Conservation (phyloP, 2,888 invertebrate species). For the Drosophila cognata region DNA sequence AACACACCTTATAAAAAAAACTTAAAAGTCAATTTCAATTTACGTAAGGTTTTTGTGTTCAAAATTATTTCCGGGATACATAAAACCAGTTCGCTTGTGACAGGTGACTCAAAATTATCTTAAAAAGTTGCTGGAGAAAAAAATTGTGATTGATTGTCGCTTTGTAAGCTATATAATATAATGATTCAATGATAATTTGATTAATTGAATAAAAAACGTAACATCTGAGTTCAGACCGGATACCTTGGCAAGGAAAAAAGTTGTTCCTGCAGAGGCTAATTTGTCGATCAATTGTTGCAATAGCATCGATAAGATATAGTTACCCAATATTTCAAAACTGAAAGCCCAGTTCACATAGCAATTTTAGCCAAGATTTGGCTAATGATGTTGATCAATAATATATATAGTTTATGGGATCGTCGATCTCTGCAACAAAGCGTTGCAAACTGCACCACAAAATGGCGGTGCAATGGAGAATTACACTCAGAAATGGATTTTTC, state of each 20-base stretch:
- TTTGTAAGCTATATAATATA: not conserved
- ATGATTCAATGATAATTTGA: not conserved
- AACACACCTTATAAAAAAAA: not conserved
- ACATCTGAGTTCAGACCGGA: not conserved
- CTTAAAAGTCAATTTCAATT: not conserved
- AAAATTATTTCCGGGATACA: not conserved
- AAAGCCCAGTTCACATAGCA: not conserved
- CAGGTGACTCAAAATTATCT: not conserved
- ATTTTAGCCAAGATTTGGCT: not conserved
- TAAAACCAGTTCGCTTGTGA: not conserved
- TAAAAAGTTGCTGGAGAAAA: not conserved
- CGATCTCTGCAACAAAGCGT: not conserved
- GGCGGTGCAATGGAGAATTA: accelerated
- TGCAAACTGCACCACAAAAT: not conserved
- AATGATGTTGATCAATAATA: not conserved
- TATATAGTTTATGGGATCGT: not conserved
- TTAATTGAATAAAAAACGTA: not conserved
- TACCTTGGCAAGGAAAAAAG: not conserved
- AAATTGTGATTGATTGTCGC: not conserved
- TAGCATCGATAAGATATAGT: not conserved
- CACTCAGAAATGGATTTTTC: not conserved
- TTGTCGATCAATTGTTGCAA: not conserved
- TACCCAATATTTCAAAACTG: not conserved
- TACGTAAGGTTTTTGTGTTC: not conserved
- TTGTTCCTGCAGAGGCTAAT: not conserved